Base-by-base conservation (phyloP, 1,140 invertebrate species). In the Trissolcus basalis region DNA sequence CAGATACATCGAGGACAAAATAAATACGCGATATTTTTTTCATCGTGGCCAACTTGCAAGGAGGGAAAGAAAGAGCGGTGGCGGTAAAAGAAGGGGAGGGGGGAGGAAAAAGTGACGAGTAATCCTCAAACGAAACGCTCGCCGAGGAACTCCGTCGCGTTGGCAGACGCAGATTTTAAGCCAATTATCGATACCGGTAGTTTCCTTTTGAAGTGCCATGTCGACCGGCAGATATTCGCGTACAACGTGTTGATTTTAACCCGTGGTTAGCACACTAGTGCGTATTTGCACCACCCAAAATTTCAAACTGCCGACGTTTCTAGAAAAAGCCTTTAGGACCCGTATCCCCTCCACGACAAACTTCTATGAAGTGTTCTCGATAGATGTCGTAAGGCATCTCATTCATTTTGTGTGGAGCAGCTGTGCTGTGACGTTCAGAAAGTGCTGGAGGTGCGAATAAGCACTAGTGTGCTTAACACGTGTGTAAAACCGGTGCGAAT, bases 131-230 rank as follows among this genome's bases (percentile, higher is more conserved):
- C 83, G 84, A 58, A 63, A 63, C 47, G 48, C 27, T 58, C 60
- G 39, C 19, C 13, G 27, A 44, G 50, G 45, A 73, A 61, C 54
- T 70, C 51, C 36, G 44, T 47, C 65, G 59, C 45, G 48, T 65
- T 45, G 58, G 60, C 41, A 75, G 67, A 76, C 47, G 80, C 83
- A 85, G 85, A 86, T 87, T 83, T 71, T 86, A 78, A 74, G 81
- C 85, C 86, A 88, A 88, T 88, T 88, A 88, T 88, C 85, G 82
- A 86, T 82, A 82, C 65, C 68, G 78, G 19, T 27, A 27, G 19
- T 27, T 55, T 74, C 16, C 85, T 84, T 87, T 88, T 87, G 86
- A 87, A 87, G 84, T 86, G 64, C 36, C 71, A 72, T 69, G 75
- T 65, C 67, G 69, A 76, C 77, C 70, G 51, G 61, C 70, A 74